Conservation (phyloP, 1,140 invertebrate genomes). For the Caenorhabditis elegans region DNA sequence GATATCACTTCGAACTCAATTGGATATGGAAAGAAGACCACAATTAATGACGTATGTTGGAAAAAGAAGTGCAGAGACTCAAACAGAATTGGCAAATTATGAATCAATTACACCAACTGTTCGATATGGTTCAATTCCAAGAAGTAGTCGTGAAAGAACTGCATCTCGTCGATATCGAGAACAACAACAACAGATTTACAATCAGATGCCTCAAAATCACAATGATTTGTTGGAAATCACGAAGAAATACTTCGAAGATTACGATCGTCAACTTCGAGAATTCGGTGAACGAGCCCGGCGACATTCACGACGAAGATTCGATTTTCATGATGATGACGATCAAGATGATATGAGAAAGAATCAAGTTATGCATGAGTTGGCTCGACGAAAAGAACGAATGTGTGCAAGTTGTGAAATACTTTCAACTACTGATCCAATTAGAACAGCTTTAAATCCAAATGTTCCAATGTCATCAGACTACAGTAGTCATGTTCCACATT, state of each 20-base stretch:
- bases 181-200: constrained; percentile 4
- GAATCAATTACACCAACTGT: constrained; percentile 7
- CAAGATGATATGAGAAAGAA: constrained; percentile 52
- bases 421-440: constrained; percentile 19
- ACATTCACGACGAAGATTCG: constrained; percentile 36
- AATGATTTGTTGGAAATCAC: constrained; percentile 55
- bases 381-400: constrained; percentile 50
- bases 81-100: constrained; percentile 29
- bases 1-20: not conserved
- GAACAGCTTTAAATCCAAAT: not conserved
- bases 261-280: constrained; percentile 54
- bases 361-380: constrained; percentile 58
- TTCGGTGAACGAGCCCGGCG: constrained; percentile 19
- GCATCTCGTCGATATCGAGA: constrained; percentile 15
- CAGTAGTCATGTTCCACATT: constrained; percentile 47
- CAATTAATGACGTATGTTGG: not conserved
- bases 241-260: constrained; percentile 55
- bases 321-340: constrained; percentile 52
- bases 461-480: constrained; percentile 41
- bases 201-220: constrained; percentile 6
- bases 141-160: constrained; percentile 13
- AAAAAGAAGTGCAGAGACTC: constrained; percentile 32
- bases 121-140: constrained; percentile 23
- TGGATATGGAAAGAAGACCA: constrained; percentile 30
- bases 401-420: constrained; percentile 51